These are phyloP conservation scores for Coturnix japonica DNA, from an alignment of 2,113 vertebrate genomes.

Conservation along the genomic window DNA sequence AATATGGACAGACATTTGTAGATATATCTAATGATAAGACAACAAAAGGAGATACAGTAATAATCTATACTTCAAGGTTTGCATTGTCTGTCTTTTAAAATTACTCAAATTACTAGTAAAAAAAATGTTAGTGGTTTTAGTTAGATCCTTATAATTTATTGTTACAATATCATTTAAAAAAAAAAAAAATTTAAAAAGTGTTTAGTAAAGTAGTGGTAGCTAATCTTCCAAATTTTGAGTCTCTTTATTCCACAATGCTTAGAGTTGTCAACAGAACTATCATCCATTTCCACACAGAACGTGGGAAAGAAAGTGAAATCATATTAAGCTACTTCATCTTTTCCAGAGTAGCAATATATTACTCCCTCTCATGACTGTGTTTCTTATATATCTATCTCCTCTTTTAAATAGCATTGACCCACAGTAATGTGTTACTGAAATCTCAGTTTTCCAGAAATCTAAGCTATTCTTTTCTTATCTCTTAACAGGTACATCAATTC, in stretches of 20 bases:
- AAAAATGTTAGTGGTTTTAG: rapidly evolving
- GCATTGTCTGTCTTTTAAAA: not conserved
- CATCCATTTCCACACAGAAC: not conserved
- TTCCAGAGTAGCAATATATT: not conserved
- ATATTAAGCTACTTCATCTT: not conserved
- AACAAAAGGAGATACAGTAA: not conserved
- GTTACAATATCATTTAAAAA: not conserved
- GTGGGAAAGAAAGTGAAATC: not conserved
- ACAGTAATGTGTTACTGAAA: not conserved
- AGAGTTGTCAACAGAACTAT: rapidly evolving
- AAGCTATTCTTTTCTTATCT: not conserved
- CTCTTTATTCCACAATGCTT: not conserved
- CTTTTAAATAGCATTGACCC: rapidly evolving
- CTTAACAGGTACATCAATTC: not conserved
- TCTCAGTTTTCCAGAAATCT: not conserved
- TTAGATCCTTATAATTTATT: not conserved
- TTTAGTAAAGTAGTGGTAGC: rapidly evolving
- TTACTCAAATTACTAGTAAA: no score
- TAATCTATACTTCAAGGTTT: not conserved
- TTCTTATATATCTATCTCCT: not conserved
- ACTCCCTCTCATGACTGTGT: rapidly evolving
- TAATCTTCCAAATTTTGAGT: not conserved
- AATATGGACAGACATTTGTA: not conserved
- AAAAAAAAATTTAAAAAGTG: not conserved
- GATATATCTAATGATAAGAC: not conserved